phyloP scores from a whole-genome alignment of 2,113 vertebrate species.

The Lethenteron reissneri region DNA sequence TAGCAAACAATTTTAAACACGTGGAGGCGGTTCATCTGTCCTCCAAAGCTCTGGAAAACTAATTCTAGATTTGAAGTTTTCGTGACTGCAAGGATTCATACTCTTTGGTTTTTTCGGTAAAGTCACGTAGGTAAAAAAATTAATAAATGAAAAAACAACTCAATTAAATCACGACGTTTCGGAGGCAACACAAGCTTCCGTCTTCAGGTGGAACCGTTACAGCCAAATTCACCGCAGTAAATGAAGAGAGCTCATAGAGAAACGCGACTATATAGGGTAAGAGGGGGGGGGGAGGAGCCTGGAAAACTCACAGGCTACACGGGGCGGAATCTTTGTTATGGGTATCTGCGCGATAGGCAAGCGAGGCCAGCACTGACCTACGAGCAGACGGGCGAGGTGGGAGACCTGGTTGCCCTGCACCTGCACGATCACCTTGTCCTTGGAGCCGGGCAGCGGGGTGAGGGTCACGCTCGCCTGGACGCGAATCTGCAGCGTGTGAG shows the following conservation, averaged over 20 bases:
- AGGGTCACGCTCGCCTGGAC: slow-evolving; percentile 70
- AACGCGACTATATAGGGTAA: not conserved
- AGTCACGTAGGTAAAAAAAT: too few species aligned
- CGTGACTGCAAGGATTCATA: not conserved
- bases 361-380: slow-evolving; percentile 28
- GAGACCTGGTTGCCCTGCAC: slow-evolving; percentile 83
- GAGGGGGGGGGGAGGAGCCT: not conserved
- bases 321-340: not conserved
- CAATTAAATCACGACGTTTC: too few species aligned
- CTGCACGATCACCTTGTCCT: slow-evolving; percentile 59
- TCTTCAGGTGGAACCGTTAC: too few species aligned
- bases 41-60: not conserved
- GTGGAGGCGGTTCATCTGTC: too few species aligned
- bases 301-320: not conserved
- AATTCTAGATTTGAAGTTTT: not conserved
- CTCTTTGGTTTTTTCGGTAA: not conserved
- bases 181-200: too few species aligned
- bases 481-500: slow-evolving; percentile 39
- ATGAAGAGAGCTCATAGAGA: too few species aligned
- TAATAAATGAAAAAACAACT: too few species aligned
- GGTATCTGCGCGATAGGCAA: not conserved
- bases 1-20: too few species aligned
- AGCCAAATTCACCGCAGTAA: too few species aligned
- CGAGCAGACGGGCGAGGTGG: slow-evolving; percentile 45
- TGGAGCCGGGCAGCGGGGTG: slow-evolving; percentile 35